phyloP scores from a whole-genome alignment of 1,140 invertebrate species.

The Homarus americanus region DNA sequence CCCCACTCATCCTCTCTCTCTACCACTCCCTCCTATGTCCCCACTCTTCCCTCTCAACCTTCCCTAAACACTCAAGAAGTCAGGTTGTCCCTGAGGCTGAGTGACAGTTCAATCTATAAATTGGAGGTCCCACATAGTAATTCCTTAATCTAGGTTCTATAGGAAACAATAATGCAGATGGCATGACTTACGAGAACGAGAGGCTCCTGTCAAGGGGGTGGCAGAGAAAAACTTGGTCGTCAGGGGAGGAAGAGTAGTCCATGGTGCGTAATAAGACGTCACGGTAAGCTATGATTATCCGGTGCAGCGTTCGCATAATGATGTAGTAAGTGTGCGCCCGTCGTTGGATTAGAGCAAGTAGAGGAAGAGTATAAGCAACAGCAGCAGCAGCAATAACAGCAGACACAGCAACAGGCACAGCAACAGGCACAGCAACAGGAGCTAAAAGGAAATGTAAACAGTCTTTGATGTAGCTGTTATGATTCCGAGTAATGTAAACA shows the following conservation, averaged over 20 bases:
- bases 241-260: background rate
- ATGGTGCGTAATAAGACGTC: conserved; percentile 3
- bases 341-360: background rate
- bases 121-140: conserved; percentile 2
- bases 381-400: no score
- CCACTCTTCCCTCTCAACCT: background rate
- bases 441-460: no score
- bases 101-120: conserved; percentile 25
- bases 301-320: background rate
- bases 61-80: no score
- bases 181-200: background rate
- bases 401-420: background rate
- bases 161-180: conserved; percentile 30
- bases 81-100: background rate
- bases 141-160: conserved; percentile 15
- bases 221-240: background rate
- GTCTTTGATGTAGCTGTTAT: no score
- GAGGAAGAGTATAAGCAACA: no score
- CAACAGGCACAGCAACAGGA: no score
- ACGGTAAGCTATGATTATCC: background rate
- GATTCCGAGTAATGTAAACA: no score
- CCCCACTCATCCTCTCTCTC: background rate
- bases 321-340: background rate
- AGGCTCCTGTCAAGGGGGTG: background rate
- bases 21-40: background rate